phyloP scores from a whole-genome alignment of 2,797 vertebrate species.

The Poecilia velifera region DNA sequence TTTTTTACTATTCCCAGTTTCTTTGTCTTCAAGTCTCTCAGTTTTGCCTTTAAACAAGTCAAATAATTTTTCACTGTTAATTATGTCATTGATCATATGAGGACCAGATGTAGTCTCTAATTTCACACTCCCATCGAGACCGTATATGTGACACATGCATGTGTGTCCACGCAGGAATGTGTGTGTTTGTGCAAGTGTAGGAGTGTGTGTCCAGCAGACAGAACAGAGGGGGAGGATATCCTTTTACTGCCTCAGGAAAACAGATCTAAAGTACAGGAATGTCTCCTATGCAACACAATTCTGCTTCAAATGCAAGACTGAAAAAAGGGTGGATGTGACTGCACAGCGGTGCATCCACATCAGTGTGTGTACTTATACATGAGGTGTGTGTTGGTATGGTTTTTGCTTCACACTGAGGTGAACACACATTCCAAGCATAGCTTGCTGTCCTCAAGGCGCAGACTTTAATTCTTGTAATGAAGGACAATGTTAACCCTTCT shows the following conservation, averaged over 20 bases:
- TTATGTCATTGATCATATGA: conserved; percentile 40
- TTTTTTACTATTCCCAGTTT: background rate
- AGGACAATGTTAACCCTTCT: conserved; percentile 46
- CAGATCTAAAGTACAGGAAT: conserved; percentile 67
- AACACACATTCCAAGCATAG: conserved; percentile 84
- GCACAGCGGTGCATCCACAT: conserved; percentile 25
- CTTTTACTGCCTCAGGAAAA: conserved; percentile 76
- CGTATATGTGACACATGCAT: conserved; percentile 18
- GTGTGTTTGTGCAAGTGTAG: conserved; percentile 38
- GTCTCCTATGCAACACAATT: conserved; percentile 63
- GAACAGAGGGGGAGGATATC: conserved; percentile 73
- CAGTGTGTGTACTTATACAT: conserved; percentile 21
- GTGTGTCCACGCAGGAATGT: conserved; percentile 37
- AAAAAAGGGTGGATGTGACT: conserved; percentile 23
- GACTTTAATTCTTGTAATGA: conserved; percentile 64
- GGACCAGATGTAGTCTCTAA: conserved; percentile 18
- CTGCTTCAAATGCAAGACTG: conserved; percentile 27
- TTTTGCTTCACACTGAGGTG: conserved; percentile 67
- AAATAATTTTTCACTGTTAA: conserved; percentile 34
- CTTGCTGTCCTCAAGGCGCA: conserved; percentile 72
- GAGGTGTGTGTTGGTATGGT: conserved; percentile 51
- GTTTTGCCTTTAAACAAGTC: conserved; percentile 17
- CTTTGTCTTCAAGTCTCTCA: conserved; percentile 13
- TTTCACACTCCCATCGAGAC: conserved; percentile 23
- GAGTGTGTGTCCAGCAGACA: conserved; percentile 56